These are phyloP conservation scores for Nymphalis urticae DNA, from an alignment of 2,888 invertebrate species.

Conservation along the genomic window DNA sequence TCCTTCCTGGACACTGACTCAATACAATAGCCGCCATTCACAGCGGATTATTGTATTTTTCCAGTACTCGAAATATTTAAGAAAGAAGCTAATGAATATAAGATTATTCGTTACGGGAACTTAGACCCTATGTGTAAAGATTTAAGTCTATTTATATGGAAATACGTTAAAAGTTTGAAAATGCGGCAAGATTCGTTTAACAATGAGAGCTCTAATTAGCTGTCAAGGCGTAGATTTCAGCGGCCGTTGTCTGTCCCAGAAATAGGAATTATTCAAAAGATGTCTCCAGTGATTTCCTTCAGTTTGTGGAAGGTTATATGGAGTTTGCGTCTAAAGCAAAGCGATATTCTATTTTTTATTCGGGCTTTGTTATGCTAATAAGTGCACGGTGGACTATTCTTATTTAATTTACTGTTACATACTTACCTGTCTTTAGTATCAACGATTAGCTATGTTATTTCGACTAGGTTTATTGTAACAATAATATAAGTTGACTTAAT, in stretches of 20 bases:
- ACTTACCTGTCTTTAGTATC: too few relatives aligned
- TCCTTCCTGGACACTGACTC: slow-evolving; percentile 80
- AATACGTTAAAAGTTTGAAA: slow-evolving; percentile 42
- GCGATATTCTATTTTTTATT: slow-evolving; percentile 48
- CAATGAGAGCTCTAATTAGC: slow-evolving; percentile 80
- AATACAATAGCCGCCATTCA: slow-evolving; percentile 77
- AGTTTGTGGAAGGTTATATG: slow-evolving; percentile 64
- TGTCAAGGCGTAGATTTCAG: slow-evolving; percentile 73
- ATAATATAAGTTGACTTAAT: neutral
- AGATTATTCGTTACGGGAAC: slow-evolving; percentile 44
- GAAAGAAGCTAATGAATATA: slow-evolving; percentile 75
- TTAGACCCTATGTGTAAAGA: slow-evolving; percentile 49
- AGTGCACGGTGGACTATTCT: neutral
- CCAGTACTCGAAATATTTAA: slow-evolving; percentile 76
- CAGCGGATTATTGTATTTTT: slow-evolving; percentile 79
- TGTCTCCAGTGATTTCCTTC: slow-evolving; percentile 76
- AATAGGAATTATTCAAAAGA: slow-evolving; percentile 77
- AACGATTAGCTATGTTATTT: too few relatives aligned
- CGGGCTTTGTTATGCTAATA: slow-evolving; percentile 39
- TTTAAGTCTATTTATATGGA: slow-evolving; percentile 48
- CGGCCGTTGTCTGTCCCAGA: slow-evolving; percentile 67
- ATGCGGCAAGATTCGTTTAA: slow-evolving; percentile 71
- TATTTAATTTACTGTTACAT: too few relatives aligned
- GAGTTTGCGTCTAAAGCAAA: slow-evolving; percentile 49
- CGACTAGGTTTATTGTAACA: too few relatives aligned